phyloP scores from a whole-genome alignment of 2,888 invertebrate species.

The Alentia gelatinosa region DNA sequence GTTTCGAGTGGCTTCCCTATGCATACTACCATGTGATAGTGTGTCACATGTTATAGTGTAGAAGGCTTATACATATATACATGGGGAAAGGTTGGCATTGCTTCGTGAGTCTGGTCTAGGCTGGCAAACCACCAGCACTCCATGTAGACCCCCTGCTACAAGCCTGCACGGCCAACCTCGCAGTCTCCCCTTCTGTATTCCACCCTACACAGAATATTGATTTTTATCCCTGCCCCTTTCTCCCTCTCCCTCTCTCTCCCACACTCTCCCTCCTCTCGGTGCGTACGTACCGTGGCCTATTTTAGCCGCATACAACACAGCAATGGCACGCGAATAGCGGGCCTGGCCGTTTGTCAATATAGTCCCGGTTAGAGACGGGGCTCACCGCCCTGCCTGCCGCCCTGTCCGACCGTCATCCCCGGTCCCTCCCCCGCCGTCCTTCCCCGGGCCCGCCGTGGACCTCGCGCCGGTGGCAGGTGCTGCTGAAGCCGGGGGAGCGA shows the following conservation, averaged over 20 bases:
- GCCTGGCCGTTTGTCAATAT: conserved; percentile 22
- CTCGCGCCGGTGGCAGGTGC: not conserved
- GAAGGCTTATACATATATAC: too few species aligned
- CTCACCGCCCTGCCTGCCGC: not conserved
- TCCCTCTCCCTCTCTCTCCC: not conserved
- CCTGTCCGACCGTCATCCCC: not conserved
- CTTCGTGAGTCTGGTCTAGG: not conserved
- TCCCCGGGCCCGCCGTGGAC: not conserved
- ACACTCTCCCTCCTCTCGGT: not conserved
- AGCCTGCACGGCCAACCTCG: too few species aligned
- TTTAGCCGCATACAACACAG: conserved; percentile 11
- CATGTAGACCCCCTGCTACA: not conserved
- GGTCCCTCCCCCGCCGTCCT: not conserved
- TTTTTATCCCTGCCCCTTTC: not conserved
- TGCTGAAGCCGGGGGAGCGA: not conserved
- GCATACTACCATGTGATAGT: too few species aligned
- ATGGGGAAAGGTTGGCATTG: too few species aligned
- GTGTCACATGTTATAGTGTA: too few species aligned
- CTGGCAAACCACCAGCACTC: not conserved
- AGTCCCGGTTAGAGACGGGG: not conserved
- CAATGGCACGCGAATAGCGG: conserved; percentile 12
- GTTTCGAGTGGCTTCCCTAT: too few species aligned
- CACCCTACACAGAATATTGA: not conserved
- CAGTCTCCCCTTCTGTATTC: not conserved
- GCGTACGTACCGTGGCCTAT: not conserved